Conservation (phyloP, 92 coral and sea anemone species). For the Anthopleura xanthogrammica region DNA sequence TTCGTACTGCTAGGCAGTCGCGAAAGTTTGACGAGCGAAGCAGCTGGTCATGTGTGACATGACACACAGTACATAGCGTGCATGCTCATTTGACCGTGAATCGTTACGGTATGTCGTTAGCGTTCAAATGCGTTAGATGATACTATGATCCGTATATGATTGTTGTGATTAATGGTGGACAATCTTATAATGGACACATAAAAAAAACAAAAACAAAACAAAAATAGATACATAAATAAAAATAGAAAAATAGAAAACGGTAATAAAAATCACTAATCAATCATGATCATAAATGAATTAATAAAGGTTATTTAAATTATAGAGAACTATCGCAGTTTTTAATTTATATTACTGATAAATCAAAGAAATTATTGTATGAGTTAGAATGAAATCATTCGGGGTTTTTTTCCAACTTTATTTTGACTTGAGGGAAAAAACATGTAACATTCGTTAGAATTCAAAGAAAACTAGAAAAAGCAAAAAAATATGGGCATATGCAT, state of each 20-base stretch:
- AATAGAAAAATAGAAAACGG: not conserved
- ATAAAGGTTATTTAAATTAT: not conserved
- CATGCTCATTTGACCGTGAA: conserved; percentile 27
- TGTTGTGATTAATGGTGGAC: not conserved
- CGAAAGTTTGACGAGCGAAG: conserved; percentile 21
- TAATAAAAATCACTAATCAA: not conserved
- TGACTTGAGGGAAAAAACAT: too few species aligned
- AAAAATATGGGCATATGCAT: too few species aligned
- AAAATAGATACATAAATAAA: not conserved
- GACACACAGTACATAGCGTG: conserved; percentile 25
- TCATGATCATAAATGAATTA: not conserved
- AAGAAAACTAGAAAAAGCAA: too few species aligned
- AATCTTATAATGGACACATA: not conserved
- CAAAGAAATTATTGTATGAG: too few species aligned
- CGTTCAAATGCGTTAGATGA: conserved; percentile 28
- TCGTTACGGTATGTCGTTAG: not conserved
- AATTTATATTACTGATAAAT: too few species aligned
- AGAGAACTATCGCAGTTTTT: not conserved
- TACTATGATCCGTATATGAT: not conserved
- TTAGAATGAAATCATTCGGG: too few species aligned
- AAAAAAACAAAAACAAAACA: not conserved
- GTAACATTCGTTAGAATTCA: too few species aligned
- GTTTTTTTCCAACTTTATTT: too few species aligned
- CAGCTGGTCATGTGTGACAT: conserved; percentile 36
- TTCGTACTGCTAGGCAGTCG: conserved; percentile 9